Evolutionary conservation across 2,113 vertebrate species (phyloP), one percentile per base, ranked within the genome.

Genomic region (Hystrix cristata): DNA sequence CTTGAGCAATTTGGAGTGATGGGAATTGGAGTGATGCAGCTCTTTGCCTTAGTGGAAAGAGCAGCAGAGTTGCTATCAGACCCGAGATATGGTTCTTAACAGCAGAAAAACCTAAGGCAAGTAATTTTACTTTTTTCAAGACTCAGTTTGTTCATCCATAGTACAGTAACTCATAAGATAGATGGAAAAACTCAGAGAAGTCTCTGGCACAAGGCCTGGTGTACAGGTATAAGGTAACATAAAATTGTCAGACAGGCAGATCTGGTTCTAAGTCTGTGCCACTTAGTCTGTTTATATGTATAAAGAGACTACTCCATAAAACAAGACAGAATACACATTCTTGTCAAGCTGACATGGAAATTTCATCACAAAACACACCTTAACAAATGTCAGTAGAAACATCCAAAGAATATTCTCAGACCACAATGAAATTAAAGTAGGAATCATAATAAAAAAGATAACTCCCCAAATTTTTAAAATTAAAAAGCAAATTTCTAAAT

Each of bases 151-250:
- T 51, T 83, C 5, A 3, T 34, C 69, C 67, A 25, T 16, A 59
- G 69, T 72, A n/a, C 21, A 48, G 3, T 15, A 72, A 71, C 29
- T 65, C 48, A 29, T 34, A 67, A 72, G 25, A 13, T 23, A 48
- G 64, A 18, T 91, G 53, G 76, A 48, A 80, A 18, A 31, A 51
- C 64, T n/a, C n/a, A 5, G 34, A 76, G 43, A 46, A 29, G 27
- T 88, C 48, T 79, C 23, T 71, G 21, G 65, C 34, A 55, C 15
- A 62, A 48, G 78, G 6, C 29, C 51, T 65, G 34, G 51, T 5
- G 4, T 46, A 14, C 0, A 51, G 38, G 1, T 79, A 0, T 6
- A 21, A 51, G 1, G 1, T 5, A n/a, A 38, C 6, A 23, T n/a
- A 82, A 92, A 43, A 48, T 62, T 27, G 29, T 1, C 14, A 4